These are phyloP conservation scores for Anas bahamensis DNA, from an alignment of 2,797 vertebrate genomes.

Conservation along the genomic window DNA sequence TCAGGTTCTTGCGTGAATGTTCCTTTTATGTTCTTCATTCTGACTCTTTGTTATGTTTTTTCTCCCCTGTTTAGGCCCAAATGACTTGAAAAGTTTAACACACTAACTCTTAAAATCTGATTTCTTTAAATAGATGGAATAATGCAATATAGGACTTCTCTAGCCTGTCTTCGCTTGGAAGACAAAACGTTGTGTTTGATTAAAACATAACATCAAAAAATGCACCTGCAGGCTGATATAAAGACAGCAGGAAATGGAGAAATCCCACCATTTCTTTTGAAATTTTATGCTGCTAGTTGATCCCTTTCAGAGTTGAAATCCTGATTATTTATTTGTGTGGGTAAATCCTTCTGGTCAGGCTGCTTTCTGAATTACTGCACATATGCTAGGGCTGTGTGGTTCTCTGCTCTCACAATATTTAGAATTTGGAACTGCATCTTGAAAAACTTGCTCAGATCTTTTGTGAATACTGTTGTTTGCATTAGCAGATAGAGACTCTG, in stretches of 20 bases:
- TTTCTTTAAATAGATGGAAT: not conserved
- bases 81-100: not conserved
- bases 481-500: not conserved
- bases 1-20: not conserved
- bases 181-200: not conserved
- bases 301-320: not conserved
- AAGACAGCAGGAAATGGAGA: not conserved
- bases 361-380: not conserved
- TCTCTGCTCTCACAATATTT: not conserved
- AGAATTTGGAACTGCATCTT: not conserved
- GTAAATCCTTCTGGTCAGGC: not conserved
- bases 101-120: not conserved
- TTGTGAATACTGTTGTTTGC: not conserved
- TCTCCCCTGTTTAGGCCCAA: not conserved
- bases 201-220: not conserved
- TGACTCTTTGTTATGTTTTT: not conserved
- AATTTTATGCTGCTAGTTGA: not conserved
- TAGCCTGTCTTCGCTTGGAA: not conserved
- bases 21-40: not conserved
- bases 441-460: not conserved
- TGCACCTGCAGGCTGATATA: not conserved
- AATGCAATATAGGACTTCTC: not conserved
- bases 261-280: not conserved
- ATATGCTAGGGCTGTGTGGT: not conserved
- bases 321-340: not conserved